Evolutionary conservation across 2,113 vertebrate genomes (phyloP).

Genomic region (Sterna hirundo): DNA sequence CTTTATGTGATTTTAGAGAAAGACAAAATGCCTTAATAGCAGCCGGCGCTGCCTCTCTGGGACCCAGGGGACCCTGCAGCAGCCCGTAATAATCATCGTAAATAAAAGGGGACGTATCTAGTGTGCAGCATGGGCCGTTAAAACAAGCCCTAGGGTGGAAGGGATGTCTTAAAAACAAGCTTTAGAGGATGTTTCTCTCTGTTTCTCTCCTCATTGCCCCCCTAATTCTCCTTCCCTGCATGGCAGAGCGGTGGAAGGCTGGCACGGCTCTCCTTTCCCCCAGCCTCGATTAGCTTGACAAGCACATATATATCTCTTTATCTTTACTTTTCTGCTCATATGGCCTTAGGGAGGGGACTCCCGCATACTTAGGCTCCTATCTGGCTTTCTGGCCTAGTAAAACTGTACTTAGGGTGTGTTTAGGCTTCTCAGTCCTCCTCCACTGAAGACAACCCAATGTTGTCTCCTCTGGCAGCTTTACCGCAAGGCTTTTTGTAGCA

Average conservation of each 20-base stretch:
- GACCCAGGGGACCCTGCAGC: conserved; percentile 32
- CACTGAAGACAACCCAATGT: rapidly evolving
- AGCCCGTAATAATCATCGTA: conserved; percentile 55
- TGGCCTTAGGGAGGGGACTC: neutral
- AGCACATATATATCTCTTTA: neutral
- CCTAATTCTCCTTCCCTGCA: conserved; percentile 38
- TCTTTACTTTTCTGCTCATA: neutral
- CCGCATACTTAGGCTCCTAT: neutral
- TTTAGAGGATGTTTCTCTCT: conserved; percentile 25
- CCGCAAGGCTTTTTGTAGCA: neutral
- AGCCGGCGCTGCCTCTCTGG: conserved; percentile 25
- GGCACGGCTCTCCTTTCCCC: neutral
- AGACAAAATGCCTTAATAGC: conserved; percentile 69
- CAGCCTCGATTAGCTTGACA: neutral
- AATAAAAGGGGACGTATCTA: conserved; percentile 56
- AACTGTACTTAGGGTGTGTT: neutral
- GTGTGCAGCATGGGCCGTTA: conserved; percentile 16
- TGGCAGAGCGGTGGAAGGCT: neutral
- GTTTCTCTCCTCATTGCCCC: conserved; percentile 50
- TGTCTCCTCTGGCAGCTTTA: neutral
- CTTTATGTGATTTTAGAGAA: conserved; percentile 58
- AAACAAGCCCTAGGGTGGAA: conserved; percentile 53
- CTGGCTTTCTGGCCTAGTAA: neutral
- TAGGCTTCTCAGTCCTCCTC: neutral
- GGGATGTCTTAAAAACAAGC: conserved; percentile 55